Base-by-base conservation (phyloP, 2,797 vertebrate genomes). In the Myotis pilosus region DNA sequence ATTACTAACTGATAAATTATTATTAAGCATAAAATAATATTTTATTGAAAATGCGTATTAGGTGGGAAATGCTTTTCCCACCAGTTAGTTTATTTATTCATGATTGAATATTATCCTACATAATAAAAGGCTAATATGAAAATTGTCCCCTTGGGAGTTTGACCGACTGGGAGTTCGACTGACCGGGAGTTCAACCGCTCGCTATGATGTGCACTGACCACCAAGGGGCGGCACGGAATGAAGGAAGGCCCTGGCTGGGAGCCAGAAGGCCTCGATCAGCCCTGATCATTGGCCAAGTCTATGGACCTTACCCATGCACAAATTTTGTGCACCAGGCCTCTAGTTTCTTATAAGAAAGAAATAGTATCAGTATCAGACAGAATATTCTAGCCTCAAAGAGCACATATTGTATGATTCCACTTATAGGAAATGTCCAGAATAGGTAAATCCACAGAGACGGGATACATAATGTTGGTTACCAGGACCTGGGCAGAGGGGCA, bases 11-110 rank as follows among this genome's bases (percentile, higher is more conserved):
- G 64, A 88, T 60, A 78, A 76, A 53, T 78, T 38, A 82, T 57
- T 60, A 72, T 3, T 60, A 84, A 84, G 17, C 8, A 68, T 44
- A 55, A 91, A 92, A 36, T 36, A 94, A 44, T 49, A 64, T 71
- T 76, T 94, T 76, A 55, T 69, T 71, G 49, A 25, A 94, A 83
- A 72, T 60, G 15, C 38, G 62, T 84, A 33, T 75, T 74, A 62
- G 25, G 30, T 36, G 20, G 23, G 57, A 81, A 72, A 71, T 62
- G 19, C 3, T 49, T 82, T 78, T 74, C 49, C 25, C 6, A 16
- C 2, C 49, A 76, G 74, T 79, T 57, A 74, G 22, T 86, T 76
- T 82, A 51, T 78, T 83, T 47, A 53, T 86, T 69, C 11, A 20
- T 55, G 9, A 5, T n/a, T 69, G 53, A 51, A 17, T 68, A 60